Base-by-base conservation (phyloP, 2,888 invertebrate genomes). In the Pachycephus smyrnensis region DNA sequence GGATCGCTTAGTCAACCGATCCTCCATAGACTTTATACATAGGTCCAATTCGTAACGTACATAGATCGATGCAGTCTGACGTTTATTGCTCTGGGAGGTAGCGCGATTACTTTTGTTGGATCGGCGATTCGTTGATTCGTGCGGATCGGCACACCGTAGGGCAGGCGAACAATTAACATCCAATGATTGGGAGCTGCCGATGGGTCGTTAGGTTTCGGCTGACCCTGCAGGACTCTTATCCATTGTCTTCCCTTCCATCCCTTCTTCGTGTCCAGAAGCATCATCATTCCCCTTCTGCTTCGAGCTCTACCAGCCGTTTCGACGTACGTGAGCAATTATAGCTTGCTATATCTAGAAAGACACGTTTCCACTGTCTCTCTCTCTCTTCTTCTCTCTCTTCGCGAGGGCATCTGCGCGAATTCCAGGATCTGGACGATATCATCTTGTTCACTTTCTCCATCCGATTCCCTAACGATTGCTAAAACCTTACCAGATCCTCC, bases 171-270 rank as follows among this genome's bases (percentile, higher is more conserved):
- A 88, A 88, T 88, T 88, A 88, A 88, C 88, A 87, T 88, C 87
- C 85, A 87, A 86, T 88, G 87, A 88, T 88, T 87, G 86, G 85
- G 81, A 83, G 80, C 83, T 81, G 78, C 81, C 86, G 84, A 86
- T 85, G 83, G 85, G 85, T 88, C 88, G 88, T 89, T 88, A 88
- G 86, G 85, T 86, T 88, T 88, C 82, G 87, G 88, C 89, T 88
- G 88, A 89, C 86, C 88, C 82, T 78, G 88, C 88, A 86, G 85
- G 83, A 86, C 84, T 86, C 82, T 83, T 82, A 81, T 83, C 81
- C 82, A 83, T 84, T 83, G 84, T 84, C 83, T 81, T 82, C 82
- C 77, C 81, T 83, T 83, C 73, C 11, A 12, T 30, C 23, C 33
- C 36, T 36, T n/a, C 36, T 36, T 9, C 32, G 40, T 40, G 40